These are phyloP conservation scores for Talpa occidentalis DNA, from an alignment of 2,113 vertebrate genomes.

Conservation along the genomic window DNA sequence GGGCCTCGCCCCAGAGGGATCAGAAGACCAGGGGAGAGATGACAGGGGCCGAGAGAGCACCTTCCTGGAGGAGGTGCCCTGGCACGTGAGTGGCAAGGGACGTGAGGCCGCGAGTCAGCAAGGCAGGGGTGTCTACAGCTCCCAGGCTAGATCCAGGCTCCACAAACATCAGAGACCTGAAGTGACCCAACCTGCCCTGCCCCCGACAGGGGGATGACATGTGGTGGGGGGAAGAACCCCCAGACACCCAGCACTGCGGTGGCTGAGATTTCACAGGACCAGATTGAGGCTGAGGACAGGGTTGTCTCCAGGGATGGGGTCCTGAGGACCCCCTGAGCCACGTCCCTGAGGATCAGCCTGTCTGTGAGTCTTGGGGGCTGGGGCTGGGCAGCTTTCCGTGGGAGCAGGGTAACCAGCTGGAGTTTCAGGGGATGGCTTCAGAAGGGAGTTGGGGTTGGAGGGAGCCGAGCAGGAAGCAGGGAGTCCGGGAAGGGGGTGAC, in stretches of 20 bases:
- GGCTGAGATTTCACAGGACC: neutral
- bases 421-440: neutral
- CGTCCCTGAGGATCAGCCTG: fast-evolving
- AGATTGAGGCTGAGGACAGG: neutral
- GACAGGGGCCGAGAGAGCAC: neutral
- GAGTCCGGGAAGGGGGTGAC: too few relatives aligned
- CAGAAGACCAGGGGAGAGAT: neutral
- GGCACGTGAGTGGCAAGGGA: neutral
- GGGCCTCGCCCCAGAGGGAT: neutral
- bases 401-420: neutral
- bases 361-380: neutral
- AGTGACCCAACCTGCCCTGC: neutral
- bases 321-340: neutral
- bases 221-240: too few relatives aligned
- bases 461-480: neutral
- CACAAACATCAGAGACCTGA: neutral
- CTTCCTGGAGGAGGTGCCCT: neutral
- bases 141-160: neutral
- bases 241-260: neutral
- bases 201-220: neutral
- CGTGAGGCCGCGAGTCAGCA: neutral
- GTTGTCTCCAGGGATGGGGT: neutral
- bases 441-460: neutral
- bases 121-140: neutral
- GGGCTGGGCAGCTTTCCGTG: too few relatives aligned